Conservation (phyloP, 2,797 vertebrate species). For the Sus cebifrons region DNA sequence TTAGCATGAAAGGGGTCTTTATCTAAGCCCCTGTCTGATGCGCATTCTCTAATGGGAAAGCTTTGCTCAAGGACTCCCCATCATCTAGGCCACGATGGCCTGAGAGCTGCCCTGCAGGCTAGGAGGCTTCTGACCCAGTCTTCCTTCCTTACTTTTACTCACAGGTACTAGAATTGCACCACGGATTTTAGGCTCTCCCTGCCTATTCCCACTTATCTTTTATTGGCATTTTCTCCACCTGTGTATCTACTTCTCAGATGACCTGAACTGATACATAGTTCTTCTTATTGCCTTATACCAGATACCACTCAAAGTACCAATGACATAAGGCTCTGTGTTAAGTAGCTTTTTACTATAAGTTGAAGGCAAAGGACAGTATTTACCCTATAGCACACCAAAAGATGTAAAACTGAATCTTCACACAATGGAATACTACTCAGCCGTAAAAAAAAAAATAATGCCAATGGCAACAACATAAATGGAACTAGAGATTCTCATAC, state of each 20-base stretch:
- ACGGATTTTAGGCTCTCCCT: not conserved
- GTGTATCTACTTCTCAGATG: not conserved
- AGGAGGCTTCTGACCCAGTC: not conserved
- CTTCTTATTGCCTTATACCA: not conserved
- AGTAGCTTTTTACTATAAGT: not conserved
- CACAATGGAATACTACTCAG: too few relatives aligned
- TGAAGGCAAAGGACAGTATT: not conserved
- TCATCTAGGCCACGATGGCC: not conserved
- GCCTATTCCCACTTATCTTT: not conserved
- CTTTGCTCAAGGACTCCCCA: not conserved
- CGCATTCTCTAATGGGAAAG: not conserved
- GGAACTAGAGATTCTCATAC: too few relatives aligned
- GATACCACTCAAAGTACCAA: not conserved
- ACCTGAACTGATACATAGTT: not conserved
- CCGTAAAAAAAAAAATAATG: too few relatives aligned
- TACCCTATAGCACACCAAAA: not conserved
- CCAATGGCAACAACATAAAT: too few relatives aligned
- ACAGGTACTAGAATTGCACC: not conserved
- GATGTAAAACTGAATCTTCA: not conserved
- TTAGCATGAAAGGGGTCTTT: not conserved
- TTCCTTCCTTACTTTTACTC: not conserved
- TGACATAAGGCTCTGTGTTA: not conserved
- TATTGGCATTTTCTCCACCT: not conserved
- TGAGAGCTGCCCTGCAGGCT: not conserved
- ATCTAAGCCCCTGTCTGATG: not conserved